phyloP scores from a whole-genome alignment of 2,113 vertebrate species.

The Tauraco erythrolophus region DNA sequence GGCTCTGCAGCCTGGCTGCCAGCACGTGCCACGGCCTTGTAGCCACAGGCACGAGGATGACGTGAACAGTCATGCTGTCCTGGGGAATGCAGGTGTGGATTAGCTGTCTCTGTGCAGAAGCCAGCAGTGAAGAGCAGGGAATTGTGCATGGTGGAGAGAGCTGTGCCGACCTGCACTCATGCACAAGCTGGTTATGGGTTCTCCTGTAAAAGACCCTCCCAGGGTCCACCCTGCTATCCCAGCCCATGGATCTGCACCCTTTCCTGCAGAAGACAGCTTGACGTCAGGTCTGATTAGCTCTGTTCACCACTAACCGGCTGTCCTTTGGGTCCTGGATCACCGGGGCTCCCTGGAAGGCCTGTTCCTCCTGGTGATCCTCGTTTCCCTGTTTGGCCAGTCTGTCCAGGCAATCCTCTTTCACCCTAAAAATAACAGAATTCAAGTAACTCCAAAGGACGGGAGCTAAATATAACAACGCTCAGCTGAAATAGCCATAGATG shows the following conservation, averaged over 20 bases:
- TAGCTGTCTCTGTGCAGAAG: background rate
- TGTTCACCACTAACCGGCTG: constrained; percentile 83
- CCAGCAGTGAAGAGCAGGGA: background rate
- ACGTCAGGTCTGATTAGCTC: background rate
- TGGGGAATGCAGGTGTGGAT: fast-evolving
- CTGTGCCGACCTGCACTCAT: background rate
- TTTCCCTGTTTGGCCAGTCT: constrained; percentile 87
- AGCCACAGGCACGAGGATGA: background rate
- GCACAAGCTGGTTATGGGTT: background rate
- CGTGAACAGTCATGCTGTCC: fast-evolving
- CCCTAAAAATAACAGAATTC: constrained; percentile 77
- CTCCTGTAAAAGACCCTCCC: background rate
- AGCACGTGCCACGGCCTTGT: background rate
- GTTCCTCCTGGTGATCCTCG: constrained; percentile 88
- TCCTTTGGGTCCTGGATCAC: constrained; percentile 89
- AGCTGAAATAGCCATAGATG: constrained; percentile 10
- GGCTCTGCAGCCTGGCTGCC: background rate
- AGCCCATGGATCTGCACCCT: background rate
- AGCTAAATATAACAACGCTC: constrained; percentile 27
- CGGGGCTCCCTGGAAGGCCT: constrained; percentile 87
- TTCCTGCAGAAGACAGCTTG: background rate
- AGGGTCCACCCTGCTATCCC: background rate
- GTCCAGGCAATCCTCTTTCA: constrained; percentile 91
- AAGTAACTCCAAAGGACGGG: background rate
- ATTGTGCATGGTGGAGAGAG: fast-evolving